phyloP scores from a whole-genome alignment of 2,888 invertebrate genomes.

The Melinaea menophilus region DNA sequence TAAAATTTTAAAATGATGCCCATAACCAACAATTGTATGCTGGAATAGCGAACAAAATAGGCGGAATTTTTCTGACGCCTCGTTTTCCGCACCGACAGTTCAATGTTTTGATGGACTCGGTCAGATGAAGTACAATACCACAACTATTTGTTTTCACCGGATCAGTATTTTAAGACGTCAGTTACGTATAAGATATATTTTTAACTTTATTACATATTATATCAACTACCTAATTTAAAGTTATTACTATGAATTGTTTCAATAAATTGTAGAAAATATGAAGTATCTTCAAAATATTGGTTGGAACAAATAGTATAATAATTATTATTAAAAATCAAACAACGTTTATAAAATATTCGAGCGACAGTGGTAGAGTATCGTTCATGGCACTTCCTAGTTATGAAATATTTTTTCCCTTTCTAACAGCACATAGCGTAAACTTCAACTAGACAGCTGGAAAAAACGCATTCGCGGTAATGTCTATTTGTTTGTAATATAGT shows the following conservation, averaged over 20 bases:
- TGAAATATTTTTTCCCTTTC: background rate
- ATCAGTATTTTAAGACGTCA: too few species aligned
- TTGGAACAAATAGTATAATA: too few species aligned
- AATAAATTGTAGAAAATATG: too few species aligned
- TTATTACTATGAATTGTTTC: too few species aligned
- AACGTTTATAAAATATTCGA: background rate
- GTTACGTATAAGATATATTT: too few species aligned
- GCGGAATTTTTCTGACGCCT: constrained; percentile 27
- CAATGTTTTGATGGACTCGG: constrained; percentile 23
- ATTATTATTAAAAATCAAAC: background rate
- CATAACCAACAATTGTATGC: constrained; percentile 3
- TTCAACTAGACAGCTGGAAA: background rate
- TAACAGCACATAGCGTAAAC: background rate
- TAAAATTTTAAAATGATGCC: too few species aligned
- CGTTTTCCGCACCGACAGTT: constrained; percentile 26
- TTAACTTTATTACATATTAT: too few species aligned
- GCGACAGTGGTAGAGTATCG: background rate
- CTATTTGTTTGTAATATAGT: background rate
- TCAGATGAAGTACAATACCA: constrained; percentile 17
- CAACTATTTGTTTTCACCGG: constrained; percentile 3
- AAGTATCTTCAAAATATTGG: too few species aligned
- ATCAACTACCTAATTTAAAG: too few species aligned
- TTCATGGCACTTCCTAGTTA: background rate
- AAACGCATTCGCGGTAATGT: background rate
- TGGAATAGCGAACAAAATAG: constrained; percentile 17